Evolutionary conservation across 2,888 invertebrate genomes (phyloP).

Genomic region (Tetramorium bicarinatum): DNA sequence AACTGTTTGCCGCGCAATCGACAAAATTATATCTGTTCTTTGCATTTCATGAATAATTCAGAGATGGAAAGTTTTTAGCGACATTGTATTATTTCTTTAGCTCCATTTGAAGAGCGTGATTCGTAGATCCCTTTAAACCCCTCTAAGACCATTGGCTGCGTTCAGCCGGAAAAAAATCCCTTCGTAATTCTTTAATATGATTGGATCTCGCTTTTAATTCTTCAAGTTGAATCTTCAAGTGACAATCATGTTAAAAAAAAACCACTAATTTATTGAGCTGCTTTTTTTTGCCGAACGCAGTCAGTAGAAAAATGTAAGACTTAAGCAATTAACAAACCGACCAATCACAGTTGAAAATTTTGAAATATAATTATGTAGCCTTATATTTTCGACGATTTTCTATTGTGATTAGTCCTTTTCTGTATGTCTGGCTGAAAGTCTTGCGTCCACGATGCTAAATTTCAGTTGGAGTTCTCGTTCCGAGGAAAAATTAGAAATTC

Average conservation of each 20-base stretch:
- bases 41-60: constrained; percentile 18
- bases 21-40: neutral
- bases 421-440: too few relatives aligned
- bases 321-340: too few relatives aligned
- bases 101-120: neutral
- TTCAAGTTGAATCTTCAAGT: neutral
- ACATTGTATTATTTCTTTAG: neutral
- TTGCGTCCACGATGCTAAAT: too few relatives aligned
- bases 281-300: neutral
- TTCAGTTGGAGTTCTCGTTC: too few relatives aligned
- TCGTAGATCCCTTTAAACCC: neutral
- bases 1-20: neutral
- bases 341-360: too few relatives aligned
- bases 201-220: neutral
- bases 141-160: neutral
- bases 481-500: too few relatives aligned
- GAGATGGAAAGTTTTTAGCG: constrained; percentile 20
- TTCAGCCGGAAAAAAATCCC: neutral
- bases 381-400: too few relatives aligned
- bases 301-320: too few relatives aligned
- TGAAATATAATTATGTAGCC: too few relatives aligned
- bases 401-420: too few relatives aligned
- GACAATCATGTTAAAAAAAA: neutral
- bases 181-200: neutral
- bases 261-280: neutral